Base-by-base conservation (phyloP, 1,140 invertebrate genomes). In the Calephelis virginiensis region DNA sequence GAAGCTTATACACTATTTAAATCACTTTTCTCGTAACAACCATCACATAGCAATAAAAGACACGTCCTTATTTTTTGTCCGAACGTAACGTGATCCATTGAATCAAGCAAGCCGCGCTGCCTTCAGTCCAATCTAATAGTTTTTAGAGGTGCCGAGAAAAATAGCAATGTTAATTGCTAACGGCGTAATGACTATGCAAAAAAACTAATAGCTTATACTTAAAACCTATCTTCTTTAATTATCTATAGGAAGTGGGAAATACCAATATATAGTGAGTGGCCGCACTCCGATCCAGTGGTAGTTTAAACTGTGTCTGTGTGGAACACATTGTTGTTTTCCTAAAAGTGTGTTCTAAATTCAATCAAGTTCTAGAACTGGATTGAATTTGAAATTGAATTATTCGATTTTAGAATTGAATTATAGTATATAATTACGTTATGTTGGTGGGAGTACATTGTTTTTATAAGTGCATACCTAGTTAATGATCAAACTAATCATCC, bases 101-200 rank as follows among this genome's bases (percentile, higher is more conserved):
- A 40, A 14, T 56, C 17, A 17, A 28, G 28, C 28, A 56, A 28
- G 53, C 53, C 53, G 28, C 28, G 53, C 11, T 17, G 14, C 53
- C 53, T 12, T 56, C 12, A 38, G 12, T 40, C 56, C 56, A 37
- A 38, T 59, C 28, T n/a, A 12, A 37, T 59, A 56, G 17, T 59
- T 59, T 59, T 59, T 38, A 59, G 37, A 59, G 37, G 28, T 59
- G 38, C 56, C 12, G 56, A 38, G 56, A 59, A 59, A 59, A 59
- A 59, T 59, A 59, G 56, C 56, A 7, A 59, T n/a, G 56, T 59
- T 59, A 38, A 59, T 12, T 59, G 56, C 28, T 40, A 59, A 59
- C 12, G 17, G 37, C 28, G 53, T 56, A 56, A 56, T 59, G 56
- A 59, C 56, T 59, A 59, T 59, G 56, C 56, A 59, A 59, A 59